Percentiles rank a stretch among this genome's conserved stretches.
These are phyloP conservation scores for Nesometra sesokonis DNA, from an alignment of 35 echinoderm and acorn worm species.

Conservation along the genomic window DNA sequence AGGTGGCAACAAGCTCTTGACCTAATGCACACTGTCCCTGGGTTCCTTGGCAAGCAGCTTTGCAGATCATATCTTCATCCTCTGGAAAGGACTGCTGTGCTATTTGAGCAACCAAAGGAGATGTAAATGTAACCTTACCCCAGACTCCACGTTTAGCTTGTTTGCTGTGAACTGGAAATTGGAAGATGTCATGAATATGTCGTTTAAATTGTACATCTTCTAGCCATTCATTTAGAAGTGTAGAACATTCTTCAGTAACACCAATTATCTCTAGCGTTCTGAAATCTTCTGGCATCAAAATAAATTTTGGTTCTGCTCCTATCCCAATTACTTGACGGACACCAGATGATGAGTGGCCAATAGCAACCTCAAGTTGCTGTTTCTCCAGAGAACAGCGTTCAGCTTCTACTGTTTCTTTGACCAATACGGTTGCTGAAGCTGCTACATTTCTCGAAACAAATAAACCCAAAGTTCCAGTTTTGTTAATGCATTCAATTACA, in stretches of 20 bases:
- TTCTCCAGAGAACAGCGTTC: background rate
- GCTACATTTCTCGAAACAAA: slow-evolving; percentile 3
- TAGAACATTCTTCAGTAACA: background rate
- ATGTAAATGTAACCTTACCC: slow-evolving; percentile 25
- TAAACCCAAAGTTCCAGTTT: background rate
- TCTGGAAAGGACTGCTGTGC: background rate
- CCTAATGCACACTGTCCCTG: background rate
- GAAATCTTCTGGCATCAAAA: slow-evolving; percentile 31
- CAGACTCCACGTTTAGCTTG: slow-evolving; percentile 18
- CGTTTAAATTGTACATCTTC: background rate
- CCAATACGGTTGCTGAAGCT: background rate
- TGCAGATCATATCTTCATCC: background rate
- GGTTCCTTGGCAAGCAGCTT: background rate
- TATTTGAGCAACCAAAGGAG: background rate
- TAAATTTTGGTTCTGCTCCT: slow-evolving; percentile 21
- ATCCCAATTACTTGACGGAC: slow-evolving; percentile 18
- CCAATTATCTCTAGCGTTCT: slow-evolving; percentile 1
- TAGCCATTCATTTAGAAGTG: background rate
- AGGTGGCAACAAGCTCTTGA: slow-evolving; percentile 1
- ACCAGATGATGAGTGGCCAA: slow-evolving; percentile 5
- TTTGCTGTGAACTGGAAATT: slow-evolving; percentile 2
- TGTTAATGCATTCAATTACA: slow-evolving; percentile 11
- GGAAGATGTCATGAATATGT: slow-evolving; percentile 13
- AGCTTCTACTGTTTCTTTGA: background rate
- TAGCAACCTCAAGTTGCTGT: slow-evolving; percentile 10